Base-by-base conservation (phyloP, 1,140 invertebrate species). In the Euwallacea fornicatus region DNA sequence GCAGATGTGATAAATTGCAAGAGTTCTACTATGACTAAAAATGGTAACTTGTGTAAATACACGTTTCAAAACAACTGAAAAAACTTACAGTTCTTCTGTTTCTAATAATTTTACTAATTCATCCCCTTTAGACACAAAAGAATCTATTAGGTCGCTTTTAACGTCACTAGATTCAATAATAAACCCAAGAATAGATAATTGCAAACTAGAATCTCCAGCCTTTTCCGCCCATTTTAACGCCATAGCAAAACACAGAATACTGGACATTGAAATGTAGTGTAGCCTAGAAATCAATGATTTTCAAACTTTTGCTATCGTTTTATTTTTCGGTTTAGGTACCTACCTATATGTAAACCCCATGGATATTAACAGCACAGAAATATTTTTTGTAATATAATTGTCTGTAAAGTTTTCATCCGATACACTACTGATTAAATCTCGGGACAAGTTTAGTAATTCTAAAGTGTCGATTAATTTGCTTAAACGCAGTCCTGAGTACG, bases 401-500 rank as follows among this genome's bases (percentile, higher is more conserved):
- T 7, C 6, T 46, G 63, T 53, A 54, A 13, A 44, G 7, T 13
- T 13, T 50, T 63, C 42, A 15, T 7, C 11, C 6, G 21, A 13
- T 15, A 71, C 0, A 11, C 10, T 8, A 6, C 10, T 33, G 11
- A 65, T 42, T 41, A 56, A 13, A 62, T 71, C 58, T 0, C 66
- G 9, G 11, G 54, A 69, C 42, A 62, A 73, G 64, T 66, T 42
- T 16, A 75, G 42, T 11, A 42, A 16, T 11, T 71, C 61, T 13
- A 75, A 21, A 13, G 73, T 42, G 43, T 50, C 10, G 0, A 56
- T 33, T 21, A 69, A 71, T 44, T 65, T 58, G 54, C 13, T 73
- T 13, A 75, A 44, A 33, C 43, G 70, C 0, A 75, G 50, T 64
- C 56, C 67, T 2, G 62, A 69, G 43, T 75, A 75, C 2, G 74